These are phyloP conservation scores for Sebastes glaucus DNA, from an alignment of 2,797 vertebrate species.

Conservation along the genomic window DNA sequence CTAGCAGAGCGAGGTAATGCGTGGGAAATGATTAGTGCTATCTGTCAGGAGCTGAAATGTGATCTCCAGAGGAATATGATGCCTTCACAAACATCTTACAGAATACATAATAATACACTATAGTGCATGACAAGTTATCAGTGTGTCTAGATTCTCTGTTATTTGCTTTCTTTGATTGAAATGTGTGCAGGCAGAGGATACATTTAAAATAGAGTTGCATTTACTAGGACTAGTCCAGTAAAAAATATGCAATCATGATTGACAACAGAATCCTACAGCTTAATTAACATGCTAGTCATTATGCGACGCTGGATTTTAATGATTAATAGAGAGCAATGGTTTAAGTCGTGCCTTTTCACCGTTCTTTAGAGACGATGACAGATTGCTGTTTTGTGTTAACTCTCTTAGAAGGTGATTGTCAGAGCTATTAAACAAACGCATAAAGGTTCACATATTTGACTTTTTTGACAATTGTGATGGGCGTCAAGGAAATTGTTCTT, in stretches of 20 bases:
- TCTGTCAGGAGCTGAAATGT: background rate
- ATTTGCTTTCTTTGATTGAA: background rate
- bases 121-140: background rate
- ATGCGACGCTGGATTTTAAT: background rate
- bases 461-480: background rate
- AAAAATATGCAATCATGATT: too few relatives aligned
- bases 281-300: too few relatives aligned
- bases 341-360: background rate
- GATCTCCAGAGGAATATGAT: constrained; percentile 1
- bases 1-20: background rate
- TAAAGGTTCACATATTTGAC: background rate
- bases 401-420: background rate
- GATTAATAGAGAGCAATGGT: background rate
- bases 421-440: background rate
- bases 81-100: background rate
- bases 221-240: background rate
- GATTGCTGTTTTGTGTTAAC: background rate
- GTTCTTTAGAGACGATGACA: background rate
- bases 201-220: background rate
- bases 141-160: background rate
- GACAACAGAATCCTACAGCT: too few relatives aligned
- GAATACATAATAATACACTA: background rate
- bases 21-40: background rate
- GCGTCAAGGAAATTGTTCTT: background rate
- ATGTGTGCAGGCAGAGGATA: too few relatives aligned